These are phyloP conservation scores for Hystrix brachyura DNA, from an alignment of 2,113 vertebrate genomes.

Conservation along the genomic window DNA sequence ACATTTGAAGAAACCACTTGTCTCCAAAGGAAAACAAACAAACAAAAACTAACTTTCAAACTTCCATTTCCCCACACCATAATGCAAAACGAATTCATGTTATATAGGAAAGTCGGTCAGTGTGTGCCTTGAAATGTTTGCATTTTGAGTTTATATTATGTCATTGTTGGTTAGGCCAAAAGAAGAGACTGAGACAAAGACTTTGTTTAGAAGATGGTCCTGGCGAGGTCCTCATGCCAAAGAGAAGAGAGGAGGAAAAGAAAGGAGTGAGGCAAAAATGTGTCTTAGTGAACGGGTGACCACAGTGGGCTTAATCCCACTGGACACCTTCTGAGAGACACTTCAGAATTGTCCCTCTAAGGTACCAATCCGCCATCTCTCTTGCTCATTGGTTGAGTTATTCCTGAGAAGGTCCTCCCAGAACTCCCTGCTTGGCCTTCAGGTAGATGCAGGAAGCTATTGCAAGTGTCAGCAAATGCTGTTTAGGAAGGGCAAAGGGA, in stretches of 20 bases:
- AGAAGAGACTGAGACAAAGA: neutral
- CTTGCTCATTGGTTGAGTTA: neutral
- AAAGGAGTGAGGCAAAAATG: neutral
- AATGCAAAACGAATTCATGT: neutral
- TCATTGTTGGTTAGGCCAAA: neutral
- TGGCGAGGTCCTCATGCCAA: neutral
- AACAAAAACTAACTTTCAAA: neutral
- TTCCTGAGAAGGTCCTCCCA: neutral
- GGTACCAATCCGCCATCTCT: neutral
- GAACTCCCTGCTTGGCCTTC: neutral
- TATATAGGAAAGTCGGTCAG: neutral
- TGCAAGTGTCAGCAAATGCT: neutral
- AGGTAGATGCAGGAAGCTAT: neutral
- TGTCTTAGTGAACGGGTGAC: neutral
- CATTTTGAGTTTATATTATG: neutral
- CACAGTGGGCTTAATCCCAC: too few species aligned
- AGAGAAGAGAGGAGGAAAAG: neutral
- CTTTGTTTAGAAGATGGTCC: neutral
- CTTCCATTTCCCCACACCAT: neutral
- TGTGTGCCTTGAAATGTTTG: neutral
- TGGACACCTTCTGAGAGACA: neutral
- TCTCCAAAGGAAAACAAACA: neutral
- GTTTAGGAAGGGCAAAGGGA: neutral
- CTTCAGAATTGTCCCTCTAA: neutral
- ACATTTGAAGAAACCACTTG: neutral